Evolutionary conservation across 2,888 invertebrate genomes (phyloP).

Genomic region (Agonopterix heracliana): DNA sequence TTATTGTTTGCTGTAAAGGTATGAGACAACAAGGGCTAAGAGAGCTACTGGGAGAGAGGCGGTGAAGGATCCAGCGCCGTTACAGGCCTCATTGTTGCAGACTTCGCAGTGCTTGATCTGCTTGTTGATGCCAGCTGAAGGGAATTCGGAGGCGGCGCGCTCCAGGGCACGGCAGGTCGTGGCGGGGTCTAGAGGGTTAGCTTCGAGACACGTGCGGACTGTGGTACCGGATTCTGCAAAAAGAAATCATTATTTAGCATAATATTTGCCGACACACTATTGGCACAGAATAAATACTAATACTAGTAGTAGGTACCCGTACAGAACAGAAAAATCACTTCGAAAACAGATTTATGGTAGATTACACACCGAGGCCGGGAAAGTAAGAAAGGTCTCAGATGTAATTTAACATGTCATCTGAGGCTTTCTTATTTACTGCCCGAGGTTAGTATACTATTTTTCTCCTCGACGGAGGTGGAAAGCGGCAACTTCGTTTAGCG

Average conservation of each 20-base stretch:
- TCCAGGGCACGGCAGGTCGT: slow-evolving; percentile 46
- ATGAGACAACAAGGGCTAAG: slow-evolving; percentile 45
- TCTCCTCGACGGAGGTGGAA: too few species aligned
- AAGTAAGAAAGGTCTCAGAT: too few species aligned
- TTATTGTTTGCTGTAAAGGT: slow-evolving; percentile 57
- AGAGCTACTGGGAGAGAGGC: slow-evolving; percentile 52
- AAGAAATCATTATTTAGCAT: background rate
- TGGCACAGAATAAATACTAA: too few species aligned
- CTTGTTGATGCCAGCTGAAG: slow-evolving; percentile 22
- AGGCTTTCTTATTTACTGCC: too few species aligned
- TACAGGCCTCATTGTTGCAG: slow-evolving; percentile 71
- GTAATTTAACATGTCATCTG: too few species aligned
- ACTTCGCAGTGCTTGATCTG: slow-evolving; percentile 52
- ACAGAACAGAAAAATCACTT: too few species aligned
- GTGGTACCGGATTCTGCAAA: slow-evolving; percentile 51
- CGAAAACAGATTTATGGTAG: too few species aligned
- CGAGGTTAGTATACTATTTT: too few species aligned
- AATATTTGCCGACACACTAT: too few species aligned
- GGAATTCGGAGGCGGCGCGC: slow-evolving; percentile 19
- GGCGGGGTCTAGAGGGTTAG: slow-evolving; percentile 36
- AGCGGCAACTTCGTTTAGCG: too few species aligned
- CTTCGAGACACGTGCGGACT: slow-evolving; percentile 57
- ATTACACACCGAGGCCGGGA: too few species aligned
- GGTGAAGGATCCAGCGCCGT: slow-evolving; percentile 52
- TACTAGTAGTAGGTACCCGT: too few species aligned